Evolutionary conservation across 2,113 vertebrate species (phyloP).

Genomic region (Helogale parvula): DNA sequence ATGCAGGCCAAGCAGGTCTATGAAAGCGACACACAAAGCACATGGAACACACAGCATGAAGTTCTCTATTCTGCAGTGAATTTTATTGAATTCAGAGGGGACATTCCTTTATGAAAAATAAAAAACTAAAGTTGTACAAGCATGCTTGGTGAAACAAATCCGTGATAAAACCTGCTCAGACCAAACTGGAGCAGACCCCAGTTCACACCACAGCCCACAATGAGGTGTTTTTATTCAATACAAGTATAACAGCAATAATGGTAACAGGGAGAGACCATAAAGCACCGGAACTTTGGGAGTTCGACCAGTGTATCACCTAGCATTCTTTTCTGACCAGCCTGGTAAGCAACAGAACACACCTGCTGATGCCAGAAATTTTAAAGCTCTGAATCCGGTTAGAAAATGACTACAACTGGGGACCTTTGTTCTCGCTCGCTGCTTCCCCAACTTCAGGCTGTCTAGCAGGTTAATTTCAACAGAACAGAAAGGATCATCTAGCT

Average conservation of each 20-base stretch:
- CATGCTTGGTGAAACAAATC: background rate
- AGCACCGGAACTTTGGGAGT: background rate
- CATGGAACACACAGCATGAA: conserved; percentile 79
- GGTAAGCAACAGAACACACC: background rate
- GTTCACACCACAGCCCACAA: background rate
- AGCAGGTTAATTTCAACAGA: background rate
- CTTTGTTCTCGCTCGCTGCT: background rate
- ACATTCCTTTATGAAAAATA: background rate
- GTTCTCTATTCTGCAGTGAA: conserved; percentile 43
- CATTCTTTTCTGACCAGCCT: background rate
- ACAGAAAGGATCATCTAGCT: background rate
- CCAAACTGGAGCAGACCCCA: background rate
- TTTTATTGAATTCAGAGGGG: conserved; percentile 67
- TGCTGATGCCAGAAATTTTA: background rate
- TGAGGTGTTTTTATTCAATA: conserved; percentile 52
- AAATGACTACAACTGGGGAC: background rate
- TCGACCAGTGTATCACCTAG: background rate
- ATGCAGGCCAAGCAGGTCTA: conserved; percentile 47
- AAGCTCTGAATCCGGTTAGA: background rate
- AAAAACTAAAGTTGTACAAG: conserved; percentile 33
- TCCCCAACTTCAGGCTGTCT: background rate
- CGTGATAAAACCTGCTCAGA: background rate
- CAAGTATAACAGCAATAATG: background rate
- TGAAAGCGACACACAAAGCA: conserved; percentile 75
- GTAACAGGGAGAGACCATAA: background rate